Conservation (phyloP, 2,797 vertebrate genomes). For the Picus viridis region DNA sequence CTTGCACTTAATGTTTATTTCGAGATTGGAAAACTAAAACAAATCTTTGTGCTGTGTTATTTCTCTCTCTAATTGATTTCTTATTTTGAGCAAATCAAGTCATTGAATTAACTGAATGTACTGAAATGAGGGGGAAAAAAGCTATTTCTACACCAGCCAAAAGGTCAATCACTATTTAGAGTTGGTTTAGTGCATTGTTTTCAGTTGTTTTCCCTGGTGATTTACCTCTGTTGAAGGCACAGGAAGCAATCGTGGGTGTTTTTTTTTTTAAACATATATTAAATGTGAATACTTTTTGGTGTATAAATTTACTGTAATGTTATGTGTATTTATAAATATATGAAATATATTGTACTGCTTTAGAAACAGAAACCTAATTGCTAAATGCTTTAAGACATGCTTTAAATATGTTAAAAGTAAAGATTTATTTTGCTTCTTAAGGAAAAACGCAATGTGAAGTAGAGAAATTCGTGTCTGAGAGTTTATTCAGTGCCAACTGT, state of each 20-base stretch:
- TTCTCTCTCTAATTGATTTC: constrained; percentile 21
- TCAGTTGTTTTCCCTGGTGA: neutral
- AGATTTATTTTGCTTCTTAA: neutral
- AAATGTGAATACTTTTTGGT: neutral
- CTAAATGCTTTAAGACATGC: neutral
- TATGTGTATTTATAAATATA: neutral
- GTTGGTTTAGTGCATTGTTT: neutral
- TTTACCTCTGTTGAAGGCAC: neutral
- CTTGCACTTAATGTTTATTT: constrained; percentile 1
- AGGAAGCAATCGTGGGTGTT: neutral
- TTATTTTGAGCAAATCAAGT: constrained; percentile 24
- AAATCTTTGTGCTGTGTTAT: neutral
- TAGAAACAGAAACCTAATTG: neutral
- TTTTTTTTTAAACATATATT: neutral
- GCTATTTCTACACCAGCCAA: neutral
- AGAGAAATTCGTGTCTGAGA: neutral
- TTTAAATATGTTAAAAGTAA: neutral
- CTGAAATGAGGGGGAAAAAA: constrained; percentile 1
- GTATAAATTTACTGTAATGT: neutral
- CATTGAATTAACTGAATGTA: constrained; percentile 23
- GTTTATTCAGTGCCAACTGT: neutral
- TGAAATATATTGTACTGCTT: neutral
- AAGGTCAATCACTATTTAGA: neutral
- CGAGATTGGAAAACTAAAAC: neutral
- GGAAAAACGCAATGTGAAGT: neutral